phyloP scores from a whole-genome alignment of 2,113 vertebrate species.

The Leptosomus discolor region DNA sequence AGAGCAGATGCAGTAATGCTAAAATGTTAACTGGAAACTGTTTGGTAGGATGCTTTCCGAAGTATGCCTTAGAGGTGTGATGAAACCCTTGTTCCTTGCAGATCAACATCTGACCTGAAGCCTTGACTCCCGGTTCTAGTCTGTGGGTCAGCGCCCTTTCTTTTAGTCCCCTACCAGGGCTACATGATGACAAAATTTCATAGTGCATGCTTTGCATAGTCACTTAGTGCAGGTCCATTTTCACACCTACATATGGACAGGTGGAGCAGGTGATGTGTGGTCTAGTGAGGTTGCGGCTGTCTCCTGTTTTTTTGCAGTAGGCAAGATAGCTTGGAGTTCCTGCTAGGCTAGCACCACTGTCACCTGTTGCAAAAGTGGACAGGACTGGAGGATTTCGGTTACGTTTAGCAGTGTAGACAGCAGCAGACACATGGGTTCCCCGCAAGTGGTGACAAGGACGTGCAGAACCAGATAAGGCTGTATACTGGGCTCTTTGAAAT shows the following conservation, averaged over 20 bases:
- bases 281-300: neutral
- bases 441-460: fast-evolving
- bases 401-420: neutral
- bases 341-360: neutral
- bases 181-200: neutral
- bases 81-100: neutral
- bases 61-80: neutral
- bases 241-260: neutral
- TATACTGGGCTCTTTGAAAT: neutral
- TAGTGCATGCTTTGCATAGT: neutral
- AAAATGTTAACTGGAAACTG: neutral
- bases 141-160: neutral
- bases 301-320: neutral
- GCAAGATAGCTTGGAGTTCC: neutral
- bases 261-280: neutral
- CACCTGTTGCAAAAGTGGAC: neutral
- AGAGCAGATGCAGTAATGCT: neutral
- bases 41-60: neutral
- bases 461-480: neutral
- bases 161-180: neutral
- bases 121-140: neutral
- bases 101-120: neutral
- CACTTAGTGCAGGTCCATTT: neutral
- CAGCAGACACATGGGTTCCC: neutral
- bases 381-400: neutral